Percentiles rank a stretch among this genome's conserved stretches.
Evolutionary conservation across 2,888 invertebrate species (phyloP).

Genomic region (Sinohyriopsis cumingii): DNA sequence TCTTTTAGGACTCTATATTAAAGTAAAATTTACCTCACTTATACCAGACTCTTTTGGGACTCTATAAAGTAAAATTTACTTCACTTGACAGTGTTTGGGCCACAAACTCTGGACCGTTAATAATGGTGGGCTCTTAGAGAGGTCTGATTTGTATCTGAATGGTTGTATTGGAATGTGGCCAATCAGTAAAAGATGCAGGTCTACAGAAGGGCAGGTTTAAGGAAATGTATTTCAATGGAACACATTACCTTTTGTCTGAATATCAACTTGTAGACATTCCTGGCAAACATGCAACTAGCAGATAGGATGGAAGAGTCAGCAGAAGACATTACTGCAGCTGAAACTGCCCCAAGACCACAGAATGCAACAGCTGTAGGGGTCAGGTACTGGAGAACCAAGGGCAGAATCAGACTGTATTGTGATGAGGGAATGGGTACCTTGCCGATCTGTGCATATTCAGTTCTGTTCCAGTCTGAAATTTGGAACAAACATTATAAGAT

Average conservation of each 20-base stretch:
- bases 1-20: too few relatives aligned
- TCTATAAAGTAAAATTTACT: too few relatives aligned
- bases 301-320: constrained; percentile 98
- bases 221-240: not conserved
- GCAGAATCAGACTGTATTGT: constrained; percentile 94
- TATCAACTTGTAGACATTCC: constrained; percentile 97
- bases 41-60: too few relatives aligned
- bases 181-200: too few relatives aligned
- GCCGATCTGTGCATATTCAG: constrained; percentile 78
- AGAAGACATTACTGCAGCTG: constrained; percentile 99
- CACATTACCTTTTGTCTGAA: constrained; percentile 88
- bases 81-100: too few relatives aligned
- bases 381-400: constrained; percentile 95
- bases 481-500: not conserved
- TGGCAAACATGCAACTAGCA: constrained; percentile 98
- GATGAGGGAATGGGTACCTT: constrained; percentile 67
- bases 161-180: too few relatives aligned
- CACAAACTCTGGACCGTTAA: too few relatives aligned
- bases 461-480: constrained; percentile 92
- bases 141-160: too few relatives aligned
- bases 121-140: too few relatives aligned
- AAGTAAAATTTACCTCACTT: too few relatives aligned
- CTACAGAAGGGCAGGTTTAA: too few relatives aligned
- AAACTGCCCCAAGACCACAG: constrained; percentile 97
- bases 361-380: constrained; percentile 97